A percentile compares a stretch with the other conserved stretches of the same genome.
Evolutionary conservation across 2,113 vertebrate genomes (phyloP).

Genomic region (Larimichthys polyactis): DNA sequence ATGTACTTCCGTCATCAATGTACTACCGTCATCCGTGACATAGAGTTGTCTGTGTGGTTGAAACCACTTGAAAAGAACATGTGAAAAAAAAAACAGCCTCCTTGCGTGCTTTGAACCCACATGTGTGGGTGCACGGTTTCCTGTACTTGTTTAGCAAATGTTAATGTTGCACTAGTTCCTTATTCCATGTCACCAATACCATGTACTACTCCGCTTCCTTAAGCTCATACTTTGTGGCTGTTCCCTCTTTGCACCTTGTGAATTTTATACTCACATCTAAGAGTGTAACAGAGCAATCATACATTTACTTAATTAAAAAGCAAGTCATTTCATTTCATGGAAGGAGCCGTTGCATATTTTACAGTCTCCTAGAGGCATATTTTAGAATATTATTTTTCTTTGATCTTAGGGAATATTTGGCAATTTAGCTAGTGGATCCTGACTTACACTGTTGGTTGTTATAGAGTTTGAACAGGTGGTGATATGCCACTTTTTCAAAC

Average conservation of each 20-base stretch:
- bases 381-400: neutral
- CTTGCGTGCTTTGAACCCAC: conserved; percentile 25
- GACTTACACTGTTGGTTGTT: conserved; percentile 14
- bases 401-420: conserved; percentile 8
- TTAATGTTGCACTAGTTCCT: neutral
- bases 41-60: conserved; percentile 20
- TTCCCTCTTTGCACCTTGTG: neutral
- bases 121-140: conserved; percentile 23
- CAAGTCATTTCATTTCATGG: conserved; percentile 31
- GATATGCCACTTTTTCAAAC: conserved; percentile 52
- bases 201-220: conserved; percentile 12
- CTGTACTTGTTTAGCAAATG: conserved; percentile 28
- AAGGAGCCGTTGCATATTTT: conserved; percentile 24
- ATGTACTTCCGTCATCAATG: no score
- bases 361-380: conserved; percentile 1
- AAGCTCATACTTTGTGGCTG: conserved; percentile 1
- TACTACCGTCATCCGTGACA: conserved; percentile 27
- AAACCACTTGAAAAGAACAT: conserved; percentile 12
- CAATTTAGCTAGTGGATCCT: conserved; percentile 10
- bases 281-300: conserved; percentile 6
- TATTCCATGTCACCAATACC: neutral
- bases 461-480: conserved; percentile 67
- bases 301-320: conserved; percentile 24
- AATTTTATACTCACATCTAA: conserved; percentile 22
- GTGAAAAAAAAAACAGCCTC: neutral